Base-by-base conservation (phyloP, 2,797 vertebrate genomes). In the Amphiprion clarkii region DNA sequence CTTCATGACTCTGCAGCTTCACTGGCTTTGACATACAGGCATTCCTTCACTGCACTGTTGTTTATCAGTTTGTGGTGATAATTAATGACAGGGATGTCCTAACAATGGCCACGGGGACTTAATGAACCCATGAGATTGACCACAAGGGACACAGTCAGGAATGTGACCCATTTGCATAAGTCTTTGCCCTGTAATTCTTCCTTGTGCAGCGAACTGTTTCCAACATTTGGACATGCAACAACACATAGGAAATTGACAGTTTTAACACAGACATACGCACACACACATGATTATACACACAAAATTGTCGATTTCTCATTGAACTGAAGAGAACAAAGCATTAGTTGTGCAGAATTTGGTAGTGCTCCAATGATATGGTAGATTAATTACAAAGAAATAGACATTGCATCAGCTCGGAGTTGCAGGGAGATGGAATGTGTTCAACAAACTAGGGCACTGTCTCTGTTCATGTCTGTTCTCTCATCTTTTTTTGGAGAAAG, bases 151-250 rank as follows among this genome's bases (percentile, higher is more conserved):
- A 53, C 70, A 56, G 46, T 56, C 0, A 59, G 61, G 69, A 81
- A 86, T 81, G 78, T 87, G 89, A 93, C 91, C 88, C 64, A 87
- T 77, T 90, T 92, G 78, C 58, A 64, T 4, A 48, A 66, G 80
- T 74, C 73, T 79, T 63, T 74, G 64, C 61, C 79, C 77, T 79
- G 58, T 44, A 69, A 92, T 68, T 76, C 21, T 62, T 44, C 42
- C 27, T 40, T 68, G 19, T 53, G 51, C 54, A 76, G 46, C 39
- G 44, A 76, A 84, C 57, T 19, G 4, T 31, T 44, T 72, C 36
- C 67, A 72, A 75, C 55, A 55, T 52, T 73, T 5, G 5, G 60
- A 76, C 44, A 48, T 12, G 19, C 58, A 82, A 9, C 29, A 52
- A 19, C 48, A 76, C 60, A 52, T 16, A 49, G 19, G 57, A 56